Base-by-base conservation (phyloP, 92 coral and sea anemone species). In the Montipora capitata region DNA sequence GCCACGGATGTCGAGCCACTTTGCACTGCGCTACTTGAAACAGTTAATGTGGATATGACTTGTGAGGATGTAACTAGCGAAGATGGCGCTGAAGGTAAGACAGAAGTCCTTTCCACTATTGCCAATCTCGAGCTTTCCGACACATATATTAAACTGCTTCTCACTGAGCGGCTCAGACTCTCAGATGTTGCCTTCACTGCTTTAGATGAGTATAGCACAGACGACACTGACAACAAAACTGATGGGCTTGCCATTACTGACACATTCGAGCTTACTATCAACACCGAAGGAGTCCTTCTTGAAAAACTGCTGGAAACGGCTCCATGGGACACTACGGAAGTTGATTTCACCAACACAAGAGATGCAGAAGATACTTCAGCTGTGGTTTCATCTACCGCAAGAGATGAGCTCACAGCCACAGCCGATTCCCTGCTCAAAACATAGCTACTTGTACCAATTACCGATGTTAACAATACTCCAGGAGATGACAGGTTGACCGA, bases 121-220 rank as follows among this genome's bases (percentile, higher is more conserved):
- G 54, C 76, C 39, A 71, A 2, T 14, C 56, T 63, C 68, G 68
- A 63, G 1, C 68, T 63, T 10, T 2, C 41, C 39, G 80, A 12
- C 41, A 27, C 40, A 2, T 39, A 51, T 7, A 40, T 7, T 1
- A 43, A 75, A 8, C 80, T 75, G 17, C 64, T 75, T 3, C 64
- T 3, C 1, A 17, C 41, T 4, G 13, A 13, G 10, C 63, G 49
- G 62, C 42, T 38, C 3, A 12, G 11, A 35, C 13, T 52, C 40
- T 35, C 18, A 18, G 81, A 76, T 15, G 44, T 10, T 10, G 20
- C 14, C 68, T 15, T 35, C 4, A 40, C 44, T 57, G 16, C 20
- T 54, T 45, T 7, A 1, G 81, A 57, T 15, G 81, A n/a, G n/a
- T n/a, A n/a, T n/a, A n/a, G n/a, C n/a, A 76, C 68, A 18, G 77